phyloP scores from a whole-genome alignment of 2,113 vertebrate genomes.

The Chloebia gouldiae region DNA sequence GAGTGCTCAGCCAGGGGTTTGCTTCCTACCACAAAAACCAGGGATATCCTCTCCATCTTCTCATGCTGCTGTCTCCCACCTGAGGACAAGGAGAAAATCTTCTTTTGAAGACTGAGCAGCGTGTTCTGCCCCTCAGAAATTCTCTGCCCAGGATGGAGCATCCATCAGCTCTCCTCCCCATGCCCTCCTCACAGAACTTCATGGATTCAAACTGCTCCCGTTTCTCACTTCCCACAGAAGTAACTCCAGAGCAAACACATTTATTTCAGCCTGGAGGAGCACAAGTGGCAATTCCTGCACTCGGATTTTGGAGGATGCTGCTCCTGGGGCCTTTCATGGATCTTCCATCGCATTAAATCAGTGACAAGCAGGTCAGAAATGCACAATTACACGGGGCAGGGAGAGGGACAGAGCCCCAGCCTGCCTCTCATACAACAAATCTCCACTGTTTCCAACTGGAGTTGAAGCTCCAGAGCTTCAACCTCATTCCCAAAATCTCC shows the following conservation, averaged over 20 bases:
- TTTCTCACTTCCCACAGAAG: neutral
- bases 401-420: neutral
- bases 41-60: neutral
- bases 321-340: rapidly evolving
- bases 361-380: neutral
- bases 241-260: neutral
- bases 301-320: neutral
- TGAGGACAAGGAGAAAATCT: neutral
- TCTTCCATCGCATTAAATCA: neutral
- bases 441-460: neutral
- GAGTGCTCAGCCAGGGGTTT: neutral
- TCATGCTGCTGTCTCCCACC: neutral
- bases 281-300: neutral
- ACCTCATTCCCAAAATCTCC: neutral
- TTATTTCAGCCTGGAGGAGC: neutral
- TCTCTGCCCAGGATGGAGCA: neutral
- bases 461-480: neutral
- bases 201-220: neutral
- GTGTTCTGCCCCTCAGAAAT: neutral
- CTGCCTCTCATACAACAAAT: neutral
- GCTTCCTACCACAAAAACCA: neutral
- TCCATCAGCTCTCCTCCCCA: neutral
- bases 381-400: neutral
- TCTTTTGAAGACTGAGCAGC: neutral
- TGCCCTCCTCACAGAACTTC: neutral